Evolutionary conservation across 2,113 vertebrate genomes (phyloP).

Genomic region (Heterocephalus glaber): DNA sequence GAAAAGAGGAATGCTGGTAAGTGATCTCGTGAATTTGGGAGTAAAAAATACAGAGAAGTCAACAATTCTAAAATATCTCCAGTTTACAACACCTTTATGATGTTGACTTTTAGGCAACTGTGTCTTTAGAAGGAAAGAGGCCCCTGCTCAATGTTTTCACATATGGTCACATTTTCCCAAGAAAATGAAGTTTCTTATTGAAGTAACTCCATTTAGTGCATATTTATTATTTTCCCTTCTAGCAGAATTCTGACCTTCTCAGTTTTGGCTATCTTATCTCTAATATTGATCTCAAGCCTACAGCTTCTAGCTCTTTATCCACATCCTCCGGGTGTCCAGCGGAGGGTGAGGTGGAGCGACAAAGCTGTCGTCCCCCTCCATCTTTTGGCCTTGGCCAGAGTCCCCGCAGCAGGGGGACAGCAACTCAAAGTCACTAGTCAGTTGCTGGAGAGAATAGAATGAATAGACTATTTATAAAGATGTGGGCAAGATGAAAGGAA

Average conservation of each 20-base stretch:
- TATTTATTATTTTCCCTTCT: neutral
- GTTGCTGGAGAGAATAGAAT: neutral
- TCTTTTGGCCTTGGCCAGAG: neutral
- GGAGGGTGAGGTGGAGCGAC: neutral
- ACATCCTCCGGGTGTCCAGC: neutral
- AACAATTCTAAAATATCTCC: neutral
- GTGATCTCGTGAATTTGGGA: neutral
- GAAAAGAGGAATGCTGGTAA: neutral
- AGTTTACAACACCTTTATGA: neutral
- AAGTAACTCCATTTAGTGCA: neutral
- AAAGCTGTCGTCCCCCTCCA: neutral
- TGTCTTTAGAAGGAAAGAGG: neutral
- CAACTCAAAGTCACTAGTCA: neutral
- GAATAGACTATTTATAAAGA: neutral
- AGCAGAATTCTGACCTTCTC: neutral
- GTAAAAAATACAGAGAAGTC: neutral
- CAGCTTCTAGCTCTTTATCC: neutral
- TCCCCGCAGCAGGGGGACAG: neutral
- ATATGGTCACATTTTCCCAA: neutral
- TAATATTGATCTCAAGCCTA: neutral
- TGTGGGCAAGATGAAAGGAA: neutral
- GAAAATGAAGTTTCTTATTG: neutral
- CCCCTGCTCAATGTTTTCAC: neutral
- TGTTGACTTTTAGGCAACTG: neutral
- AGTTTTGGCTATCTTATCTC: neutral